phyloP scores from a whole-genome alignment of 1,140 invertebrate genomes.

The Achroia grisella region DNA sequence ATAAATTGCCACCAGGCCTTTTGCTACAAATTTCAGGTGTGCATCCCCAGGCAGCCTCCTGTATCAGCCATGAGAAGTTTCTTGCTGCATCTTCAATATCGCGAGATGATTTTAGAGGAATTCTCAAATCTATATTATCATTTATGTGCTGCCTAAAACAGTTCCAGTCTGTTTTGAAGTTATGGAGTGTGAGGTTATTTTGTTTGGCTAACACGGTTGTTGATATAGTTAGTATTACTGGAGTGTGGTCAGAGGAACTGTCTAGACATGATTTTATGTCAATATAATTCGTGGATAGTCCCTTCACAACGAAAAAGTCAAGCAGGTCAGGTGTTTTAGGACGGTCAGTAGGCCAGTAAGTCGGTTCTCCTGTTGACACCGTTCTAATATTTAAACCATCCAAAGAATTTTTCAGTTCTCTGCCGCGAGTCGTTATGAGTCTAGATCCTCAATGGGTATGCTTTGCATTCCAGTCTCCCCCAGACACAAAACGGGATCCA shows the following conservation, averaged over 20 bases:
- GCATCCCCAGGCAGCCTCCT: conserved; percentile 14
- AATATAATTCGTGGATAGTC: background rate
- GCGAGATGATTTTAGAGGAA: conserved; percentile 11
- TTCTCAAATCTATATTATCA: conserved; percentile 3
- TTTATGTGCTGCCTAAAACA: conserved; percentile 1
- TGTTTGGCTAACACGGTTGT: background rate
- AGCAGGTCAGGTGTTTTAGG: background rate
- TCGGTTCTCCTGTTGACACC: background rate
- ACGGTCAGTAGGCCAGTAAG: background rate
- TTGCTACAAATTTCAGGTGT: too few relatives aligned
- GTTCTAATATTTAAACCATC: too few relatives aligned
- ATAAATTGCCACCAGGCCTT: too few relatives aligned
- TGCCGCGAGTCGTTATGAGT: too few relatives aligned
- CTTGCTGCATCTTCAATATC: conserved; percentile 15
- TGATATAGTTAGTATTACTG: background rate
- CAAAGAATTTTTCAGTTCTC: too few relatives aligned
- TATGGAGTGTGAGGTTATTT: background rate
- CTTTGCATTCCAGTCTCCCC: too few relatives aligned
- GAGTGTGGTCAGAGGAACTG: conserved; percentile 1
- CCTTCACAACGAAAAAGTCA: background rate
- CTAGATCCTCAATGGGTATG: too few relatives aligned
- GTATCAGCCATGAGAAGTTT: conserved; percentile 15
- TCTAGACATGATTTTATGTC: background rate
- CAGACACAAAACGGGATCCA: too few relatives aligned
- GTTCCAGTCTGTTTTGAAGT: background rate